Percentiles rank a stretch among this genome's conserved stretches.
Evolutionary conservation across 35 echinoderm and acorn worm genomes (phyloP).

Genomic region (Hemicentrotus pulcherrimus): DNA sequence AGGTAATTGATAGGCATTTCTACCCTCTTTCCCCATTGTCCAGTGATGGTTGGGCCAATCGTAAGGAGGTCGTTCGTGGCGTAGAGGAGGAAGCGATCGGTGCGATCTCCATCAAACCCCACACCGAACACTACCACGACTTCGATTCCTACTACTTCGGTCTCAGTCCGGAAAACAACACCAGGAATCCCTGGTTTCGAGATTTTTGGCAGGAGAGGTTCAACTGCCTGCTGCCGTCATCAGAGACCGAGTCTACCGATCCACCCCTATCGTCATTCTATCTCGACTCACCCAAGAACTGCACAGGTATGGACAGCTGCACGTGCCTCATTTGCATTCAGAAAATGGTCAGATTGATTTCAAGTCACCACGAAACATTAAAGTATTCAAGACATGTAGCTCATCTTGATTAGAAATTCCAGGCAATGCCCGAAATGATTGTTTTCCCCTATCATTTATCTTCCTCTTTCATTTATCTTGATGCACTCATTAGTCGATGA

Average conservation of each 20-base stretch:
- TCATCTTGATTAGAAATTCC: no score
- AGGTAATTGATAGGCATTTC: no score
- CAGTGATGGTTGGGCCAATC: conserved; percentile 97
- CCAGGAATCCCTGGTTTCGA: conserved; percentile 92
- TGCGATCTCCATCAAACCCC: conserved; percentile 90
- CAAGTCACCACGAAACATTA: no score
- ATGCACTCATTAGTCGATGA: no score
- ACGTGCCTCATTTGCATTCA: not conserved
- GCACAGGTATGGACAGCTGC: conserved; percentile 49
- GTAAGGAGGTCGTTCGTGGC: conserved; percentile 63
- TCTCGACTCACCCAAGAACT: conserved; percentile 23
- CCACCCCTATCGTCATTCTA: not conserved
- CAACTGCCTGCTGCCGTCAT: conserved; percentile 63
- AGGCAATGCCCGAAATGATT: no score
- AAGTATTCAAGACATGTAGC: no score
- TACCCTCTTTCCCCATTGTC: not conserved
- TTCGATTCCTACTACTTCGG: conserved; percentile 85
- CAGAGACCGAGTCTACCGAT: conserved; percentile 6
- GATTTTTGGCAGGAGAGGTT: conserved; percentile 95
- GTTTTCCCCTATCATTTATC: no score
- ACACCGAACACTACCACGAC: conserved; percentile 65
- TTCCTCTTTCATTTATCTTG: no score
- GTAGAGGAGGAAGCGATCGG: conserved; percentile 77
- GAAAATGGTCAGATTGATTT: no score
- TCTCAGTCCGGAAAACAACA: conserved; percentile 64